Conservation (phyloP, 92 coral and sea anemone genomes). For the Muricea muricata region DNA sequence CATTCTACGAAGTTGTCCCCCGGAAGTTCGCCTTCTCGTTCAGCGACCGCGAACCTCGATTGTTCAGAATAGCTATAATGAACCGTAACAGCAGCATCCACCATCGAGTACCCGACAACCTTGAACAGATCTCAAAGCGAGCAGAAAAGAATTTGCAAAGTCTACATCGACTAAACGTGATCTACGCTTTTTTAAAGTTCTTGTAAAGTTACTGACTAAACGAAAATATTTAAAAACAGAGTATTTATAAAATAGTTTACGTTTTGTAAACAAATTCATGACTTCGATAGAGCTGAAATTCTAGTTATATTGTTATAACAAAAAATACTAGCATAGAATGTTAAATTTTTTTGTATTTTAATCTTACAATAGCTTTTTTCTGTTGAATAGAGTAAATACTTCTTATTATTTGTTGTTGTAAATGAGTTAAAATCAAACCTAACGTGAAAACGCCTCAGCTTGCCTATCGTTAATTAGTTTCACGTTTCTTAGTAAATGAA, state of each 20-base stretch:
- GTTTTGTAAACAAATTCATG: background rate
- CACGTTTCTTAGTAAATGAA: too few species aligned
- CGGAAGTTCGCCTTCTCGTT: conserved; percentile 92
- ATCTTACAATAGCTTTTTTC: too few species aligned
- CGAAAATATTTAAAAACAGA: background rate
- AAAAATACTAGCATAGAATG: background rate
- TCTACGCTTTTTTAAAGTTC: too few species aligned
- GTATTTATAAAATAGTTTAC: background rate
- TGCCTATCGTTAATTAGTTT: too few species aligned
- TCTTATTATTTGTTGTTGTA: too few species aligned
- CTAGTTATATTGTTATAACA: background rate
- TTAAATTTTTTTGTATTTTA: background rate
- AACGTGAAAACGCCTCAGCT: too few species aligned
- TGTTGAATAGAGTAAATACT: too few species aligned
- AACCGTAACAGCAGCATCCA: background rate
- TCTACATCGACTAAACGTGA: too few species aligned
- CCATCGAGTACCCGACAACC: too few species aligned
- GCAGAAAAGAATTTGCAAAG: too few species aligned
- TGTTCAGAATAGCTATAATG: conserved; percentile 4
- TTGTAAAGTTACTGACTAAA: background rate
- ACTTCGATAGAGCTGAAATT: background rate
- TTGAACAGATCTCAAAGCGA: too few species aligned
- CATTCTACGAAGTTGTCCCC: conserved; percentile 93
- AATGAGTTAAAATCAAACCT: too few species aligned
- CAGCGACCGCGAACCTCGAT: conserved; percentile 86